Evolutionary conservation across 2,797 vertebrate genomes (phyloP).

Genomic region (Melanotaenia pygmaea): DNA sequence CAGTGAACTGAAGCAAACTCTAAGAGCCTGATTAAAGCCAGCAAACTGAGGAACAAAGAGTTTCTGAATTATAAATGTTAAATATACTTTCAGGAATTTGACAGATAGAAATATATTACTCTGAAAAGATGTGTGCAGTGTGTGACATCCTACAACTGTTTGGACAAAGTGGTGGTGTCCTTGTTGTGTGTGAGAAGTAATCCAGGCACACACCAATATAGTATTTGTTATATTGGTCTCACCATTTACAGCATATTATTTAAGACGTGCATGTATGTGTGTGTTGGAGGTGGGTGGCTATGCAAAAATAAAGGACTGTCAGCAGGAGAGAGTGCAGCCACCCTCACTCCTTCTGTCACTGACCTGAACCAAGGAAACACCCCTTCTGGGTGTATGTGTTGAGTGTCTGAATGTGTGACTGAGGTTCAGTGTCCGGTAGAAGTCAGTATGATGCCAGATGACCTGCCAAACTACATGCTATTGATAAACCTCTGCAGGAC

Average conservation of each 20-base stretch:
- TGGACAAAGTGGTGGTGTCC: constrained; percentile 59
- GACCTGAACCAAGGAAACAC: constrained; percentile 64
- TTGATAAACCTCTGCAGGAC: constrained; percentile 69
- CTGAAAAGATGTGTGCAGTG: constrained; percentile 42
- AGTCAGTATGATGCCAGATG: constrained; percentile 43
- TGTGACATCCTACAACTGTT: constrained; percentile 49
- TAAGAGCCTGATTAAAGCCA: not conserved
- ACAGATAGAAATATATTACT: constrained; percentile 46
- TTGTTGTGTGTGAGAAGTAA: constrained; percentile 12
- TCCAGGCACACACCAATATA: not conserved
- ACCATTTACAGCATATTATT: not conserved
- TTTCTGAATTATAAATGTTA: not conserved
- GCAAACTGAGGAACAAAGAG: constrained; percentile 2
- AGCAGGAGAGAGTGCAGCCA: constrained; percentile 55
- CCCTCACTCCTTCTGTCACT: constrained; percentile 74
- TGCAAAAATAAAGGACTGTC: constrained; percentile 65
- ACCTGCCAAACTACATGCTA: constrained; percentile 66
- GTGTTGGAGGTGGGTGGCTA: constrained; percentile 27
- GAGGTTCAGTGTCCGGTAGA: constrained; percentile 27
- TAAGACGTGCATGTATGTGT: not conserved
- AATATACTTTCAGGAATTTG: constrained; percentile 25
- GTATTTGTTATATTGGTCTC: not conserved
- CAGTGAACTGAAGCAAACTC: not conserved
- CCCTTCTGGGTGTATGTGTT: constrained; percentile 40
- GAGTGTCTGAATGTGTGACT: not conserved